These are phyloP conservation scores for Caretta caretta DNA, from an alignment of 2,113 vertebrate genomes.

Conservation along the genomic window DNA sequence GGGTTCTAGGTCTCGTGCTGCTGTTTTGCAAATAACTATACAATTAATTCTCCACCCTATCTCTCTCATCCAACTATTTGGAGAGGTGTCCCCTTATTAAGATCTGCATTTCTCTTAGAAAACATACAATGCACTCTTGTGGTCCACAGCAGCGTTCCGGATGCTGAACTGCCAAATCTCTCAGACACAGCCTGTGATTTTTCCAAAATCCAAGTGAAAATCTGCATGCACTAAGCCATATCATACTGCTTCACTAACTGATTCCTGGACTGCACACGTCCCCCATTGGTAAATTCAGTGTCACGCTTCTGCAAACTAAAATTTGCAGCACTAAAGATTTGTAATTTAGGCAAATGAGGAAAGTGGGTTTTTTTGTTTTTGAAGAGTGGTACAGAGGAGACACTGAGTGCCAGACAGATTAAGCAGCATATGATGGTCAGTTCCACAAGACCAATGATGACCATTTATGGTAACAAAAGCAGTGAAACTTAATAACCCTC, in stretches of 20 bases:
- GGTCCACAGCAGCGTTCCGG: background rate
- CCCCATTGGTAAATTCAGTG: background rate
- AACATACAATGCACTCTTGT: background rate
- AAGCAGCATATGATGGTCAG: background rate
- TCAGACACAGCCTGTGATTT: background rate
- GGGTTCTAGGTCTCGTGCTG: background rate
- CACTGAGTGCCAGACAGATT: background rate
- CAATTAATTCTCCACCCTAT: background rate
- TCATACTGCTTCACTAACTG: background rate
- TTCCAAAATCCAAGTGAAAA: background rate
- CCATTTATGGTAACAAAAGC: background rate
- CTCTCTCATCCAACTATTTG: background rate
- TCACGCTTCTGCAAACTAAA: background rate
- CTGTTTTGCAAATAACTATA: background rate
- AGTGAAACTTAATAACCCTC: background rate
- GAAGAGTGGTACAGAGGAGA: background rate
- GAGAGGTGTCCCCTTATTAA: background rate
- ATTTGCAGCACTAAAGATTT: background rate
- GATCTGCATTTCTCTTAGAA: background rate
- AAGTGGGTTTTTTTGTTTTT: background rate
- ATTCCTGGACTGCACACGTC: background rate
- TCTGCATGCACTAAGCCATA: background rate
- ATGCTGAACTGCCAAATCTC: background rate
- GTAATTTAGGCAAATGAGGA: background rate
- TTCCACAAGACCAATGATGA: rapidly evolving